Base-by-base conservation (phyloP, 1,140 invertebrate genomes). In the Macrotrachela quadricornifera region DNA sequence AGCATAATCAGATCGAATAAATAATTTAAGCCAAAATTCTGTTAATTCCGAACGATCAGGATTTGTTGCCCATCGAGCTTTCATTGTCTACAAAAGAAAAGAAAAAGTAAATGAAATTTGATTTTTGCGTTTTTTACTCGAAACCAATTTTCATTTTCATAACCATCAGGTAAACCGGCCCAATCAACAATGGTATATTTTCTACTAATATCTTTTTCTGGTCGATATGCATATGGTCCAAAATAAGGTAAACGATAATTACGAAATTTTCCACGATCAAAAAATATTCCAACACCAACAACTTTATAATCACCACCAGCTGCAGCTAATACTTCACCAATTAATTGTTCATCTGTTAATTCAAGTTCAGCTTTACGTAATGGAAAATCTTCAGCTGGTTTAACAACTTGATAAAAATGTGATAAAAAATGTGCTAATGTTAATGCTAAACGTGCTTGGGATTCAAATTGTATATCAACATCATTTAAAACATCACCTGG, bases 171-270 rank as follows among this genome's bases (percentile, higher is more conserved):
- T 56, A 14, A 60, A 55, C 14, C 51, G 49, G 43, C 61, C 42
- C 55, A 57, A 30, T 57, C 49, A 44, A 55, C 59, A 45, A 42
- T 51, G 15, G 49, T 36, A 55, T 39, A 49, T 42, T 57, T 43
- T 46, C 42, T 55, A 17, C 14, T 15, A 55, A 42, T 50, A 82
- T 83, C 59, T 83, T 70, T 6, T 83, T 80, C 61, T 91, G 66
- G 71, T 90, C 86, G 71, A 88, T 84, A 94, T 21, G 88, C 88
- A 66, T 80, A 88, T 0, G 91, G 90, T 16, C 85, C 90, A 69
- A 97, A 97, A 56, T 62, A 68, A 4, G 63, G 62, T 30, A 30
- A 30, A 12, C 63, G 64, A 6, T 64, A 62, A 53, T 65, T 63
- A 16, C 60, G 80, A 66, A 95, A 96, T 70, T 92, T 91, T 64